Evolutionary conservation across 2,888 invertebrate species (phyloP).

Genomic region (Pseudoips prasinana): DNA sequence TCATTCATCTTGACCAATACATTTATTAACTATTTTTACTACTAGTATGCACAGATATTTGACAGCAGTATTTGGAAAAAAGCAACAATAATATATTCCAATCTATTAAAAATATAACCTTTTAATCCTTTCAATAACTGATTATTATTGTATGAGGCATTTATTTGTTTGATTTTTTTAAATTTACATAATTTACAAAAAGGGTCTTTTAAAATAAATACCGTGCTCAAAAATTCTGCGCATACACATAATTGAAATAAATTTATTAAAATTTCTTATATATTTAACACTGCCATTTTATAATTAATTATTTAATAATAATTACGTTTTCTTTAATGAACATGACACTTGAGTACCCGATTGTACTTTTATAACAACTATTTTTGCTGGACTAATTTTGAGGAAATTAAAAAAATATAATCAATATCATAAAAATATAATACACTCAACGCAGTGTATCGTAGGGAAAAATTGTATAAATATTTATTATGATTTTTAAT

Average conservation of each 20-base stretch:
- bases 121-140: too few species aligned
- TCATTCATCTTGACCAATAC: conserved; percentile 43
- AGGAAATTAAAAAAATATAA: conserved; percentile 10
- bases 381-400: conserved; percentile 21
- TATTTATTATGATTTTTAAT: too few species aligned
- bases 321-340: conserved; percentile 37
- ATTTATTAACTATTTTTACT: conserved; percentile 30
- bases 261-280: conserved; percentile 32
- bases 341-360: conserved; percentile 56
- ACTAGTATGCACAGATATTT: conserved; percentile 23
- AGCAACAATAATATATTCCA: too few species aligned
- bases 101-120: too few species aligned
- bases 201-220: too few species aligned
- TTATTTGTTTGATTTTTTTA: too few species aligned
- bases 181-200: too few species aligned
- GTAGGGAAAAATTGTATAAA: too few species aligned
- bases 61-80: neutral
- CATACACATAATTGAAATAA: conserved; percentile 19
- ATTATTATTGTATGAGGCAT: too few species aligned
- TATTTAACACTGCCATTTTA: conserved; percentile 28
- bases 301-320: conserved; percentile 26
- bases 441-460: too few species aligned
- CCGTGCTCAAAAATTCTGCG: conserved; percentile 20
- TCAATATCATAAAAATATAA: neutral
- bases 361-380: conserved; percentile 50